Evolutionary conservation across 2,113 vertebrate species (phyloP).

Genomic region (Hippocampus mohnikei): DNA sequence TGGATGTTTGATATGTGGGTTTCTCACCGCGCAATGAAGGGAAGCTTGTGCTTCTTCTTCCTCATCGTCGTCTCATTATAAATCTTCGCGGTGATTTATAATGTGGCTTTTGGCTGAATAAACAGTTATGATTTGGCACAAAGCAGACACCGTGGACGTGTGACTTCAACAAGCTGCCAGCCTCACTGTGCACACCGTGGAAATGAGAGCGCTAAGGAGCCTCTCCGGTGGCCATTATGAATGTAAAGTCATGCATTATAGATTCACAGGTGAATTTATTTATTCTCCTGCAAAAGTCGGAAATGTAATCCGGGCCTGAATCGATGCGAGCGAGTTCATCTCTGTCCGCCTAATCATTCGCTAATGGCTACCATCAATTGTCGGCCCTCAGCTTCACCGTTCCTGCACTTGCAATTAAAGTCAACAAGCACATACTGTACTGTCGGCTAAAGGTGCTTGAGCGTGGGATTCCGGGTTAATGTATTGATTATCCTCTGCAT

Average conservation of each 20-base stretch:
- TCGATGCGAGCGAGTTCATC: slow-evolving; percentile 77
- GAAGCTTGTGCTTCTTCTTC: slow-evolving; percentile 40
- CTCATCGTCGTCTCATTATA: slow-evolving; percentile 61
- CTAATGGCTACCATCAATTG: slow-evolving; percentile 81
- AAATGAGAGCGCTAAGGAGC: slow-evolving; percentile 54
- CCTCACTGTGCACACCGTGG: slow-evolving; percentile 50
- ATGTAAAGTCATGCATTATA: slow-evolving; percentile 75
- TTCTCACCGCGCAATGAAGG: slow-evolving; percentile 29
- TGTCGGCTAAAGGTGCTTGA: slow-evolving; percentile 66
- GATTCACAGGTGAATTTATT: slow-evolving; percentile 74
- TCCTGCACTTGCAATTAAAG: slow-evolving; percentile 74
- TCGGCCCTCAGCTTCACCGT: slow-evolving; percentile 58
- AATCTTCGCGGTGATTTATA: slow-evolving; percentile 60
- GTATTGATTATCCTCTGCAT: slow-evolving; percentile 69
- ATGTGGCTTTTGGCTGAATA: slow-evolving; percentile 68
- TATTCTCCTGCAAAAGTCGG: slow-evolving; percentile 71
- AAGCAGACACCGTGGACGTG: slow-evolving; percentile 55
- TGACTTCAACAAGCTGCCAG: slow-evolving; percentile 64
- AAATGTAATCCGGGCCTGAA: slow-evolving; percentile 71
- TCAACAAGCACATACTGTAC: slow-evolving; percentile 63
- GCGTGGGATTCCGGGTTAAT: slow-evolving; percentile 69
- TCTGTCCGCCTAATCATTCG: slow-evolving; percentile 77
- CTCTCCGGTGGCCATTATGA: slow-evolving; percentile 69
- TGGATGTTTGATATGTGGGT: slow-evolving; percentile 52
- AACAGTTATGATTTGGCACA: slow-evolving; percentile 68